Percentiles rank a stretch among this genome's conserved stretches.
phyloP scores from a whole-genome alignment of 2,113 vertebrate species.

The Cololabis saira region DNA sequence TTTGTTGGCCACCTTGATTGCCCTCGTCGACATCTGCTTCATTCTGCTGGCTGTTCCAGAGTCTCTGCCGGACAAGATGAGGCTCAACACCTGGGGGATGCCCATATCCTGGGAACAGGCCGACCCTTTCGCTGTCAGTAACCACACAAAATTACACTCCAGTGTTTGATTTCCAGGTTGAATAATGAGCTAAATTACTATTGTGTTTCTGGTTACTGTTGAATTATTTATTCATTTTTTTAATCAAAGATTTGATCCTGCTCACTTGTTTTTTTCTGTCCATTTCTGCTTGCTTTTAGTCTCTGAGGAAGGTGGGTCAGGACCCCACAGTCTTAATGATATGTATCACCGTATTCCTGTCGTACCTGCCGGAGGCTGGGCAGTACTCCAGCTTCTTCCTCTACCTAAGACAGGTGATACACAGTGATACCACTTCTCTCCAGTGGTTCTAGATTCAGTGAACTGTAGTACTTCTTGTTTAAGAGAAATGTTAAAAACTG shows the following conservation, averaged over 20 bases:
- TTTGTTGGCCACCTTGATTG: conserved; percentile 88
- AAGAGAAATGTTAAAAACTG: no score
- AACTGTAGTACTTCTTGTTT: no score
- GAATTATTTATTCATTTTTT: conserved; percentile 6
- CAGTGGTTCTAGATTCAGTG: no score
- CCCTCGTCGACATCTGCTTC: conserved; percentile 92
- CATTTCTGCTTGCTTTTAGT: conserved; percentile 76
- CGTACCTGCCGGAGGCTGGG: conserved; percentile 94
- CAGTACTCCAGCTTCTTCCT: conserved; percentile 97
- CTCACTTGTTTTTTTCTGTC: conserved; percentile 23
- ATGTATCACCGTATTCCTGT: conserved; percentile 94
- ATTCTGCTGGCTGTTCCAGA: conserved; percentile 93
- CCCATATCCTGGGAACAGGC: conserved; percentile 95
- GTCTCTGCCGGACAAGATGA: conserved; percentile 93
- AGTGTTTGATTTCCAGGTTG: not conserved
- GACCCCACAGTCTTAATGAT: conserved; percentile 89
- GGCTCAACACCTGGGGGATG: conserved; percentile 89
- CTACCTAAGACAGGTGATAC: conserved; percentile 91
- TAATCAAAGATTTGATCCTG: conserved; percentile 6
- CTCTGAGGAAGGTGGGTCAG: conserved; percentile 93
- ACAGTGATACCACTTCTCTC: not conserved
- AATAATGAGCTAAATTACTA: not conserved
- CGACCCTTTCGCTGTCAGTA: conserved; percentile 91
- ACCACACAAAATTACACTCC: no score
- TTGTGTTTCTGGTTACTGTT: conserved; percentile 5